phyloP scores from a whole-genome alignment of 35 echinoderm and acorn worm species.

The Patiria miniata region DNA sequence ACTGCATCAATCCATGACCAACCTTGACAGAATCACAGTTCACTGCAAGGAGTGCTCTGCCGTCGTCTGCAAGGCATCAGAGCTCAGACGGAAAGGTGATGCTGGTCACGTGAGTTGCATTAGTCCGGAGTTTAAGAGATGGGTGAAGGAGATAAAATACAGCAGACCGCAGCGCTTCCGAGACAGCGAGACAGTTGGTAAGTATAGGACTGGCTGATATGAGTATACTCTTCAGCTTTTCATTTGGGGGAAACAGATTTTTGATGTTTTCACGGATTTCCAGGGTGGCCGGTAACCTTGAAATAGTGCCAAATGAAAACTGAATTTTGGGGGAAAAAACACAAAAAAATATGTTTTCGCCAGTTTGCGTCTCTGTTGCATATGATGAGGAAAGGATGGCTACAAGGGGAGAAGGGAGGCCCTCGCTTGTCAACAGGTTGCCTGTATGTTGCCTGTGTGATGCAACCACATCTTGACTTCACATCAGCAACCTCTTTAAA shows the following conservation, averaged over 20 bases:
- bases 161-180: neutral
- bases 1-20: neutral
- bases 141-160: neutral
- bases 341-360: no score
- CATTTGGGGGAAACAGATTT: no score
- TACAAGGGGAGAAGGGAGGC: no score
- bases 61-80: constrained; percentile 35
- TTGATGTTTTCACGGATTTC: no score
- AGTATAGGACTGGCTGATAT: neutral
- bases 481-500: no score
- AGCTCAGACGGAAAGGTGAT: constrained; percentile 16
- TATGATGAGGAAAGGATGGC: no score
- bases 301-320: neutral
- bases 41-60: constrained; percentile 53
- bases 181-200: neutral
- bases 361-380: no score
- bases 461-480: no score
- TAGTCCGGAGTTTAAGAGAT: neutral
- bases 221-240: no score
- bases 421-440: no score
- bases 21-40: constrained; percentile 21
- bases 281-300: neutral
- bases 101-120: constrained; percentile 26
- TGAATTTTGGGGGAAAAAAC: no score
- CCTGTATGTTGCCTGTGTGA: no score